Conservation (phyloP, 1,140 invertebrate genomes). For the Drosophila sechellia region DNA sequence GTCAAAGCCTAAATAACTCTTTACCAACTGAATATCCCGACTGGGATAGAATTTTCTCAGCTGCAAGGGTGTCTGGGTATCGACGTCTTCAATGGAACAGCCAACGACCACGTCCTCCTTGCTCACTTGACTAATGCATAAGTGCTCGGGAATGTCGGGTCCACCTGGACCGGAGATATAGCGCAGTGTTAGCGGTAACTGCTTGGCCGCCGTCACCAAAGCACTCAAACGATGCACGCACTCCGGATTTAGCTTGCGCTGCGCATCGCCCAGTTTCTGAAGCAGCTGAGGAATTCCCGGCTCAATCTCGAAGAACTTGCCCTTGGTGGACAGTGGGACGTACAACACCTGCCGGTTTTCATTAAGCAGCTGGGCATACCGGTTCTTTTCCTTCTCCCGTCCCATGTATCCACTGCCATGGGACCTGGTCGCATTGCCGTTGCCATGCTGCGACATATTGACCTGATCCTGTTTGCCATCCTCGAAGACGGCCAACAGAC, state of each 20-base stretch:
- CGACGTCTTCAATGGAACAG: conserved; percentile 80
- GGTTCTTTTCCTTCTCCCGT: conserved; percentile 82
- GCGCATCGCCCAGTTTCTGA: conserved; percentile 67
- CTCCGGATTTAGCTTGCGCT: conserved; percentile 81
- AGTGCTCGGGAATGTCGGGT: conserved; percentile 73
- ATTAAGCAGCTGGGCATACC: conserved; percentile 81
- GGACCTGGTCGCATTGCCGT: conserved; percentile 32
- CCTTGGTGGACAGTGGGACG: conserved; percentile 80
- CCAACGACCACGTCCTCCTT: conserved; percentile 80
- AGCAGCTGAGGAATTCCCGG: conserved; percentile 78
- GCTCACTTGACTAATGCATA: conserved; percentile 72
- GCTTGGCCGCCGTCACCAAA: conserved; percentile 64
- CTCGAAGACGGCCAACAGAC: conserved; percentile 79
- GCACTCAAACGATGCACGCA: conserved; percentile 80
- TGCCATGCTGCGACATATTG: conserved; percentile 33
- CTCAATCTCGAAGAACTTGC: conserved; percentile 84
- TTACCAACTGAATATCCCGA: conserved; percentile 85
- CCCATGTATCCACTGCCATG: conserved; percentile 48
- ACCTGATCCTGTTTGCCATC: conserved; percentile 78
- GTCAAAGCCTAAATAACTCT: conserved; percentile 86
- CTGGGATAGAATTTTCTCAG: conserved; percentile 85
- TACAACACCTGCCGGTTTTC: conserved; percentile 83
- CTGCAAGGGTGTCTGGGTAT: conserved; percentile 63
- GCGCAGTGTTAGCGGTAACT: conserved; percentile 73
- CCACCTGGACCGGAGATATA: conserved; percentile 72